Evolutionary conservation across 2,888 invertebrate species (phyloP).

Genomic region (Plusia festucae): DNA sequence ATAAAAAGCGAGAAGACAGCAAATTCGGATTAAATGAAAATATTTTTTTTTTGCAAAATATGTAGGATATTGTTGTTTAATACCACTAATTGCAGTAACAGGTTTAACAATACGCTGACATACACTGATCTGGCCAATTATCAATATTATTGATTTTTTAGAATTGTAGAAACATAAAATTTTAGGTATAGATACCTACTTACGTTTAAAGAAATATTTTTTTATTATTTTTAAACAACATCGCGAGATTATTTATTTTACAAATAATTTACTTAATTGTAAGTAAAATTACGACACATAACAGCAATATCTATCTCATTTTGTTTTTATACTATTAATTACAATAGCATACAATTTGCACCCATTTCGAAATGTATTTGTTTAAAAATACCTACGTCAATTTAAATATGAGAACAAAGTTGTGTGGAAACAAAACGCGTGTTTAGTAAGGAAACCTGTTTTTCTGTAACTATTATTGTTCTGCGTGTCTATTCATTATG

Average conservation of each 20-base stretch:
- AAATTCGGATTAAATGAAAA: neutral
- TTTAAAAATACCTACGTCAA: constrained; percentile 42
- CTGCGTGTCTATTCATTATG: constrained; percentile 78
- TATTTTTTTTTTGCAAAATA: too few species aligned
- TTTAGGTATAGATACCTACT: too few species aligned
- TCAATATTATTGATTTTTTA: too few species aligned
- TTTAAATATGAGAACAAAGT: constrained; percentile 59
- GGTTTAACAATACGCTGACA: too few species aligned
- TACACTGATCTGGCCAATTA: too few species aligned
- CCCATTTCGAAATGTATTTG: constrained; percentile 8
- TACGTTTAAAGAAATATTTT: too few species aligned
- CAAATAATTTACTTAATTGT: too few species aligned
- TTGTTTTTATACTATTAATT: neutral
- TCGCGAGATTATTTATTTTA: too few species aligned
- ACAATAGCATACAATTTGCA: neutral
- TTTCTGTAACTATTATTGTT: constrained; percentile 82
- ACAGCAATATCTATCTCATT: neutral
- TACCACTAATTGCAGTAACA: neutral
- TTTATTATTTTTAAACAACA: too few species aligned
- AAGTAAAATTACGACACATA: too few species aligned
- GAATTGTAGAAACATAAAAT: too few species aligned
- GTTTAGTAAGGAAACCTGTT: constrained; percentile 82
- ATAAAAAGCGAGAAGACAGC: neutral
- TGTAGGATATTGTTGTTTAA: neutral
- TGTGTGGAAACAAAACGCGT: constrained; percentile 67